Evolutionary conservation across 2,888 invertebrate genomes (phyloP), one percentile per base, ranked within the genome.

Genomic region (Tuberolachnus salignus): DNA sequence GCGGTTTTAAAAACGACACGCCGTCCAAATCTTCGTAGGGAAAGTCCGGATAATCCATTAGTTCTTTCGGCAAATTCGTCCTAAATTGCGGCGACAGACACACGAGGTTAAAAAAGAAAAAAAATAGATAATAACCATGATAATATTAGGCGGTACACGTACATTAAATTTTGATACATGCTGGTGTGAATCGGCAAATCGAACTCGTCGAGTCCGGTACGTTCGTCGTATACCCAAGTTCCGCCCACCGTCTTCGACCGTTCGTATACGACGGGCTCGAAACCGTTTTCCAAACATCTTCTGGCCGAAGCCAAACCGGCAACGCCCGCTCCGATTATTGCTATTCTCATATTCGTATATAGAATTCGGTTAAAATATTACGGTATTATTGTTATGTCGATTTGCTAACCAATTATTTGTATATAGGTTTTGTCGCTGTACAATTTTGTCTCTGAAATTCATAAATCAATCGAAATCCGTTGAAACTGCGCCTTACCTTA

Each of bases 31-130:
- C 88, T 0, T 92, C 90, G 81, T 95, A 91, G 0, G 92, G 91
- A 86, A 92, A 94, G 84, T 94, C 95, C 0, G 94, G 94, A 85
- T 90, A 97, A 0, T 92, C 93, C 97, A 97, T 97, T 4, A 94
- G 90, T 87, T 97, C 95, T 85, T 95, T 95, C 0, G 97, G 97
- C 11, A 97, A 88, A 86, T 97, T 97, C 0, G 96, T 95, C 84
- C 96, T 96, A 88, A 63, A 89, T 87, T 82, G 78, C 81, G n/a
- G 82, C 80, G 13, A 16, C n/a, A 53, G 16, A 14, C 34, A 44
- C 16, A 34, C n/a, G n/a, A n/a, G n/a, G n/a, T 34, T 34, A 34
- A 34, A 34, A 34, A 6, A 59, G 1, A 59, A 26, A 23, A 26
- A 26, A 11, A 51, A 23, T 14, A 57, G 10, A n/a, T n/a, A n/a